Evolutionary conservation across 2,113 vertebrate species (phyloP).

Genomic region (Oxygymnocypris stewartii): DNA sequence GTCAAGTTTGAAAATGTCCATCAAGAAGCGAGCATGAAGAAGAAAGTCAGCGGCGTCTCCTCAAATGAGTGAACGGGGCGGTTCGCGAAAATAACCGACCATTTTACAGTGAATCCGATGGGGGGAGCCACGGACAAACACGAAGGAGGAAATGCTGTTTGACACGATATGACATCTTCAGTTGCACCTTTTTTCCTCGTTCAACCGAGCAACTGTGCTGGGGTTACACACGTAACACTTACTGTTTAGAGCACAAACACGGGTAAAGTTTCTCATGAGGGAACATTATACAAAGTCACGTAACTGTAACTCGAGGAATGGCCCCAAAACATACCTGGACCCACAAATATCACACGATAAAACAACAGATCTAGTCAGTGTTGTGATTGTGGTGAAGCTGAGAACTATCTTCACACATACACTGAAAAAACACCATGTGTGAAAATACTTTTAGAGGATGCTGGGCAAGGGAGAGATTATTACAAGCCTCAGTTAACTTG

Average conservation of each 20-base stretch:
- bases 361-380: too few relatives aligned
- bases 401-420: too few relatives aligned
- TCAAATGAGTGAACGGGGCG: constrained; percentile 57
- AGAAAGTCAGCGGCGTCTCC: constrained; percentile 54
- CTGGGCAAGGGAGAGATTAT: too few relatives aligned
- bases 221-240: not conserved
- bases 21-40: constrained; percentile 57
- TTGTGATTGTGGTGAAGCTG: too few relatives aligned
- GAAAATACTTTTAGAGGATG: too few relatives aligned
- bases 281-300: not conserved
- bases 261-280: not conserved
- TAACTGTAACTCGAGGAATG: not conserved
- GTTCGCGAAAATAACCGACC: constrained; percentile 55
- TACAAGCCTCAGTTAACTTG: too few relatives aligned
- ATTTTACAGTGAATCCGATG: constrained; percentile 49
- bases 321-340: not conserved
- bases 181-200: not conserved
- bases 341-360: too few relatives aligned
- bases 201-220: not conserved
- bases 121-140: constrained; percentile 42
- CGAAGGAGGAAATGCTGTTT: constrained; percentile 17
- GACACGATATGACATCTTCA: constrained; percentile 15
- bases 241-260: not conserved
- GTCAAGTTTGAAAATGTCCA: constrained; percentile 57
- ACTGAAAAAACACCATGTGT: too few relatives aligned